Conservation (phyloP, 1,140 invertebrate genomes). For the Drosophila guanche region DNA sequence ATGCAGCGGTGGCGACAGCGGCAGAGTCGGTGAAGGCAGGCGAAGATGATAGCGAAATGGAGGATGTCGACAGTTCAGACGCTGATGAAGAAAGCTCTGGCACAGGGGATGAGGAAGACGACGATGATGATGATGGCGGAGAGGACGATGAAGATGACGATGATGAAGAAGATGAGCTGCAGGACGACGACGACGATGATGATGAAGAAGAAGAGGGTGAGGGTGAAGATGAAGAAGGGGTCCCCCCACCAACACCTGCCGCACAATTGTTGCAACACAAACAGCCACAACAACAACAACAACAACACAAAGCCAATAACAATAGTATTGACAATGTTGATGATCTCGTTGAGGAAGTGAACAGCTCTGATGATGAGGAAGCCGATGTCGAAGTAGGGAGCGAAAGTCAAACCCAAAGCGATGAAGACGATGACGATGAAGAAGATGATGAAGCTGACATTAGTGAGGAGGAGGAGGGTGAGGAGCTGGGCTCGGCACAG, state of each 20-base stretch:
- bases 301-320: slow-evolving; percentile 9
- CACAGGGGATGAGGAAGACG: slow-evolving; percentile 36
- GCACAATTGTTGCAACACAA: slow-evolving; percentile 22
- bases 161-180: slow-evolving; percentile 23
- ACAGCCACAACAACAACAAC: slow-evolving; percentile 9
- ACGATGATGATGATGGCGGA: slow-evolving; percentile 19
- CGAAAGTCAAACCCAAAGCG: slow-evolving; percentile 24
- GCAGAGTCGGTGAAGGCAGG: neutral
- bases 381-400: slow-evolving; percentile 24
- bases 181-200: slow-evolving; percentile 13
- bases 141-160: slow-evolving; percentile 21
- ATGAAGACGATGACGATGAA: slow-evolving; percentile 54
- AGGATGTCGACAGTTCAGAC: slow-evolving; percentile 27
- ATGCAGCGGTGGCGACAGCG: neutral
- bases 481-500: slow-evolving; percentile 34
- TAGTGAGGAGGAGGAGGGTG: slow-evolving; percentile 41
- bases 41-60: slow-evolving; percentile 19
- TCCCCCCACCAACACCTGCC: slow-evolving; percentile 11
- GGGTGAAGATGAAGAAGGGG: slow-evolving; percentile 36
- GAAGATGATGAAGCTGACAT: slow-evolving; percentile 40
- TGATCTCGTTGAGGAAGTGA: slow-evolving; percentile 51
- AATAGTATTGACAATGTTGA: slow-evolving; percentile 10
- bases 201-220: slow-evolving; percentile 27
- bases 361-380: slow-evolving; percentile 52
- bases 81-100: slow-evolving; percentile 29